Evolutionary conservation across 2,888 invertebrate genomes (phyloP).

Genomic region (Callosobruchus maculatus): DNA sequence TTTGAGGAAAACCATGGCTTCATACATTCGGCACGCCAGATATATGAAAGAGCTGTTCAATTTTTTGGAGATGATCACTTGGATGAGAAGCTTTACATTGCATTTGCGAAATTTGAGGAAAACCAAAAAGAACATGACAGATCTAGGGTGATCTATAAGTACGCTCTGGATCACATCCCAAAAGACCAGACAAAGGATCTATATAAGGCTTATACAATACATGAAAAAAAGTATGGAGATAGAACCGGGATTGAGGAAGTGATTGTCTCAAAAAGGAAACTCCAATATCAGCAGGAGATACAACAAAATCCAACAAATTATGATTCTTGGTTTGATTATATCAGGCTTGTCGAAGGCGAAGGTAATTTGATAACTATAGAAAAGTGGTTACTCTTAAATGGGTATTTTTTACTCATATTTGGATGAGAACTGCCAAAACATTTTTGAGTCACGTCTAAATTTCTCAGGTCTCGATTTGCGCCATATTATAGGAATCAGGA

Average conservation of each 20-base stretch:
- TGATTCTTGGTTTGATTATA: slow-evolving; percentile 99
- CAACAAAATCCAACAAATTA: slow-evolving; percentile 94
- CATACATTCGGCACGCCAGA: slow-evolving; percentile 80
- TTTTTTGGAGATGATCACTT: slow-evolving; percentile 97
- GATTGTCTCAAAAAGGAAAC: slow-evolving; percentile 94
- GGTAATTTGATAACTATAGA: neutral
- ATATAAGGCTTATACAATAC: slow-evolving; percentile 95
- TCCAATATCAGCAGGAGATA: slow-evolving; percentile 96
- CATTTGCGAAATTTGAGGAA: slow-evolving; percentile 98
- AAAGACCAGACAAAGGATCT: slow-evolving; percentile 89
- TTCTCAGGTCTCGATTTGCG: no score
- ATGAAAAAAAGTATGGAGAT: slow-evolving; percentile 98
- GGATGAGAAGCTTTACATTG: slow-evolving; percentile 89
- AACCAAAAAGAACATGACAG: slow-evolving; percentile 97
- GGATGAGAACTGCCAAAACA: no score
- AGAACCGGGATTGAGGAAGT: slow-evolving; percentile 92
- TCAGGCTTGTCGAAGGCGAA: slow-evolving; percentile 85
- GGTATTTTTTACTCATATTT: no score
- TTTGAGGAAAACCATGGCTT: slow-evolving; percentile 97
- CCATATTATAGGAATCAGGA: no score
- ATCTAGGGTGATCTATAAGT: slow-evolving; percentile 94
- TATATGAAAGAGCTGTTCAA: slow-evolving; percentile 92
- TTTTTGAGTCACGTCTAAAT: no score
- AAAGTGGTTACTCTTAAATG: no score
- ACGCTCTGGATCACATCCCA: slow-evolving; percentile 90